phyloP scores from a whole-genome alignment of 2,113 vertebrate genomes.

The Vireo altiloquus region DNA sequence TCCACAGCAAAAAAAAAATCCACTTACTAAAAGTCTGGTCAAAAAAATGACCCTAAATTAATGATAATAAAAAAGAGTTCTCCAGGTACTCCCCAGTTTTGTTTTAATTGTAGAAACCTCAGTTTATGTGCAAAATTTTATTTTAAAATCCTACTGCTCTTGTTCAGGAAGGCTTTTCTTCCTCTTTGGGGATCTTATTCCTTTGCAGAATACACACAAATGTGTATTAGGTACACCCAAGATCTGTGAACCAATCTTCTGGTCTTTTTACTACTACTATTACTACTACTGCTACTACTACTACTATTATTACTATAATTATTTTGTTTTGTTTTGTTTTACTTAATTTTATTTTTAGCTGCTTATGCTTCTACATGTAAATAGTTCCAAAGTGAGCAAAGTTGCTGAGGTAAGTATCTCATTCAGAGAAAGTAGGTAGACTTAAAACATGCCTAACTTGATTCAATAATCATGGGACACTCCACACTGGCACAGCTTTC shows the following conservation, averaged over 20 bases:
- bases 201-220: not conserved
- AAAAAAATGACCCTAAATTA: not conserved
- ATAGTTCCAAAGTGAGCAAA: not conserved
- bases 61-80: not conserved
- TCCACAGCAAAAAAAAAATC: not conserved
- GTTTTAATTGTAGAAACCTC: not conserved
- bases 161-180: not conserved
- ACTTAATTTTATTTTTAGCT: not conserved
- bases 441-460: not conserved
- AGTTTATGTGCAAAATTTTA: not conserved
- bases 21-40: not conserved
- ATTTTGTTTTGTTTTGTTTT: not conserved
- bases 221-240: not conserved
- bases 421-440: not conserved
- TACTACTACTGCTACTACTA: fast-evolving
- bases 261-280: not conserved
- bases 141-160: not conserved
- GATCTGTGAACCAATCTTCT: not conserved
- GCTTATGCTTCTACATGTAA: not conserved
- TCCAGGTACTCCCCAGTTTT: not conserved
- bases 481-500: not conserved
- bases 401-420: not conserved
- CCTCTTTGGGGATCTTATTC: not conserved
- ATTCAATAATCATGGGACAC: not conserved
- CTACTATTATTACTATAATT: not conserved